Evolutionary conservation across 2,113 vertebrate genomes (phyloP).

Genomic region (Hystrix brachyura): DNA sequence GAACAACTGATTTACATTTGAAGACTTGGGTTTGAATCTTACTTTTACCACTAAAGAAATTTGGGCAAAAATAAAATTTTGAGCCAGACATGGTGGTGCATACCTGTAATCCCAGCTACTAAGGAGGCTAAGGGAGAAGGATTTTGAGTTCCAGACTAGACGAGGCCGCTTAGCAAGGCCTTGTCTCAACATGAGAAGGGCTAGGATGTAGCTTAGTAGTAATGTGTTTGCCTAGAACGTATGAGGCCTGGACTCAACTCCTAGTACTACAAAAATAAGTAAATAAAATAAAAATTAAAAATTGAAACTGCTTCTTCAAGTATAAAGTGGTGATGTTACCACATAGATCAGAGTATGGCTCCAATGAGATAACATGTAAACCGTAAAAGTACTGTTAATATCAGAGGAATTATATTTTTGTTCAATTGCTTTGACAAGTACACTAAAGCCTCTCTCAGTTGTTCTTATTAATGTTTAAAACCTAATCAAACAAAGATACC

Average conservation of each 20-base stretch:
- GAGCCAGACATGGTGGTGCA: not conserved
- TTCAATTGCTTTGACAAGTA: not conserved
- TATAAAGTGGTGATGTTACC: constrained; percentile 20
- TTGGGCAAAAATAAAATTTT: constrained; percentile 43
- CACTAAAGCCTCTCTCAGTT: not conserved
- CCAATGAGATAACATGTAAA: constrained; percentile 28
- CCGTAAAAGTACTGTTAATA: constrained; percentile 8
- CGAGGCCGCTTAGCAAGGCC: not conserved
- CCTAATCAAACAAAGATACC: constrained; percentile 25
- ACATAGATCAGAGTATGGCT: not conserved
- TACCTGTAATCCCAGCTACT: not conserved
- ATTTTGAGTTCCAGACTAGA: not conserved
- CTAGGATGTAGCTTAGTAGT: not conserved
- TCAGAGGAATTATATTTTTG: constrained; percentile 30
- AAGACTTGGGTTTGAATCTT: constrained; percentile 7
- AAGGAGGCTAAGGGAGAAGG: not conserved
- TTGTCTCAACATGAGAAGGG: not conserved
- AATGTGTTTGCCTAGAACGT: not conserved
- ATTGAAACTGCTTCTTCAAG: not conserved
- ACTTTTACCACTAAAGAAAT: constrained; percentile 13
- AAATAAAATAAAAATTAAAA: constrained; percentile 47
- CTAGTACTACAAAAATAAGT: not conserved
- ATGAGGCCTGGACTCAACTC: not conserved
- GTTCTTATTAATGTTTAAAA: not conserved
- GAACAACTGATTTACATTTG: constrained; percentile 4